Conservation (phyloP, 2,797 vertebrate species). For the Urosaurus nigricauda region DNA sequence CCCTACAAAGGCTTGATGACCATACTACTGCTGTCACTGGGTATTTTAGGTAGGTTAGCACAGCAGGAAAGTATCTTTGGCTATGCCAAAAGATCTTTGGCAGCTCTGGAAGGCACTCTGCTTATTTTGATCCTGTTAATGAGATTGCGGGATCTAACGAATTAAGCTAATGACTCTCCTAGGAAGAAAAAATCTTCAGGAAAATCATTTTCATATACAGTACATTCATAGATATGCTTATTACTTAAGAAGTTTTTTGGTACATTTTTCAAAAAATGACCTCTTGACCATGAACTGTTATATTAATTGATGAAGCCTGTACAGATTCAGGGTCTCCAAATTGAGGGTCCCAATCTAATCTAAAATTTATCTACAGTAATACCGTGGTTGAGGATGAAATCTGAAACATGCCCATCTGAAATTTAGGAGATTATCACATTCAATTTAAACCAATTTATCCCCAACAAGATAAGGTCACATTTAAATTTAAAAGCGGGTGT, state of each 20-base stretch:
- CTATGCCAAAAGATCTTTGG: constrained; percentile 12
- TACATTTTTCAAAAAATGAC: background rate
- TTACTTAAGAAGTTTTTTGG: constrained; percentile 24
- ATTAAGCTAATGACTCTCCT: constrained; percentile 61
- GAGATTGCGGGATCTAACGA: constrained; percentile 70
- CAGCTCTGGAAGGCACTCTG: constrained; percentile 56
- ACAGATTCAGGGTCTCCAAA: constrained; percentile 19
- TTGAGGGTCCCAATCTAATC: background rate
- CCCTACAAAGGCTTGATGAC: background rate
- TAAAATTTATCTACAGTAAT: constrained; percentile 24
- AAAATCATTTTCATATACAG: constrained; percentile 13
- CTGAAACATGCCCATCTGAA: background rate
- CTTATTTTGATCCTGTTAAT: constrained; percentile 68
- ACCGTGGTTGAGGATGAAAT: background rate
- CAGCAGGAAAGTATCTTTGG: background rate
- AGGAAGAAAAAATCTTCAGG: constrained; percentile 48
- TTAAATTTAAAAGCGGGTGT: no score
- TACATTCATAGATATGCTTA: constrained; percentile 11
- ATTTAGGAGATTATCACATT: no score
- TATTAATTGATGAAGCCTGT: constrained; percentile 25
- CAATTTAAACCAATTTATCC: no score
- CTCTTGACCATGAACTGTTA: background rate
- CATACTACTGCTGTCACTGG: background rate
- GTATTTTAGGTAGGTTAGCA: background rate
- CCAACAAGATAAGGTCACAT: no score